Base-by-base conservation (phyloP, 23 tunicate genomes). In the Aplidium turbinatum region DNA sequence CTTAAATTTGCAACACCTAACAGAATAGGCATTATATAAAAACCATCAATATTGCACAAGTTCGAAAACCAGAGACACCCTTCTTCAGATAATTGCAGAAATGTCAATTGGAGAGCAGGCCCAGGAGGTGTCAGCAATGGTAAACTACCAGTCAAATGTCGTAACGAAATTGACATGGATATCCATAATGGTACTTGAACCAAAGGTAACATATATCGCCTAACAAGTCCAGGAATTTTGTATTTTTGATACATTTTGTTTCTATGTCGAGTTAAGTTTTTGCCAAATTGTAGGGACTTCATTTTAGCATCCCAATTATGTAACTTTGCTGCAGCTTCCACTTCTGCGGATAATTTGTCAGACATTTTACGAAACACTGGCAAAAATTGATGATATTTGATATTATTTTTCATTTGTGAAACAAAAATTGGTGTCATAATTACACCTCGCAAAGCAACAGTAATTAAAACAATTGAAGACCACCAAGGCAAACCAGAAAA, bases 181-280 rank as follows among this genome's bases (percentile, higher is more conserved):
- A 88, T 24, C 96, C 96, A 88, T n/a, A 88, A 20, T 19, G 96
- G 96, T 18, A 88, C 63, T 33, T 88, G 96, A 16, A 88, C 87
- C 77, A 71, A 88, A 0, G 96, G 96, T 5, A 88, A 47, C 16
- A 80, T 18, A 57, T 57, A 81, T 16, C 87, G 64, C 65, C 51
- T 57, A 1, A 66, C 78, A 27, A 70, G 33, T 3, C 87, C 87
- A 22, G 96, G 96, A 1, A 88, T 56, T 75, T 88, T 75, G 42
- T 88, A 32, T 27, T 81, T 25, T 47, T 81, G 55, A 20, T 73
- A 60, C n/a, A 88, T 3, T 26, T 75, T 70, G 38, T 60, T 81
- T 69, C 76, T 61, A 28, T 81, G 82, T 18, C 69, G 45, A 3
- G 28, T 13, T 3, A 58, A 58, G 54, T 78, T 88, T 16, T 38